A percentile compares a stretch with the other conserved stretches of the same genome.
phyloP scores from a whole-genome alignment of 1,140 invertebrate species.

The Dryas iulia region DNA sequence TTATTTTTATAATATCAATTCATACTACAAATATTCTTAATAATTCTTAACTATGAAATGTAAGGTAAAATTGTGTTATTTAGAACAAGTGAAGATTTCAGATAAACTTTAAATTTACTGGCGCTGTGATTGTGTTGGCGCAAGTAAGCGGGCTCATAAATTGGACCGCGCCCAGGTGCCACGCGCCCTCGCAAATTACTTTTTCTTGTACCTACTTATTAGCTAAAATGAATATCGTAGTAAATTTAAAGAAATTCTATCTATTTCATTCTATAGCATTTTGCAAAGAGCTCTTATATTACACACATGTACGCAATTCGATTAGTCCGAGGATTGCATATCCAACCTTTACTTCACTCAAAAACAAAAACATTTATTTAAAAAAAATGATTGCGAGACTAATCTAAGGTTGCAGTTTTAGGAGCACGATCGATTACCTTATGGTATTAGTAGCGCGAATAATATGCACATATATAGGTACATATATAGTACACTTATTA shows the following conservation, averaged over 20 bases:
- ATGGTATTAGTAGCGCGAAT: too few species aligned
- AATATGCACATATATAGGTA: too few species aligned
- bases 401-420: too few species aligned
- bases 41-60: not conserved
- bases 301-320: too few species aligned
- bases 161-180: conserved; percentile 46
- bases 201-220: conserved; percentile 11
- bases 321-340: too few species aligned
- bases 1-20: too few species aligned
- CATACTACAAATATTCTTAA: too few species aligned
- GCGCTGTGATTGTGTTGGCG: conserved; percentile 6
- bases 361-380: too few species aligned
- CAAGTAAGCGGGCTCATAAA: conserved; percentile 50
- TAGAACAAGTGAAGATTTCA: not conserved
- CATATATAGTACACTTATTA: too few species aligned
- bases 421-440: too few species aligned
- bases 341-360: too few species aligned
- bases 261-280: not conserved
- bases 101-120: conserved; percentile 1
- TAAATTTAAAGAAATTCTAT: not conserved
- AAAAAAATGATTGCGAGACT: too few species aligned
- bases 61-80: not conserved
- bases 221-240: not conserved
- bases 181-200: conserved; percentile 33
- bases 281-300: not conserved